Base-by-base conservation (phyloP, 2,888 invertebrate genomes). In the Horisme vitalbata region DNA sequence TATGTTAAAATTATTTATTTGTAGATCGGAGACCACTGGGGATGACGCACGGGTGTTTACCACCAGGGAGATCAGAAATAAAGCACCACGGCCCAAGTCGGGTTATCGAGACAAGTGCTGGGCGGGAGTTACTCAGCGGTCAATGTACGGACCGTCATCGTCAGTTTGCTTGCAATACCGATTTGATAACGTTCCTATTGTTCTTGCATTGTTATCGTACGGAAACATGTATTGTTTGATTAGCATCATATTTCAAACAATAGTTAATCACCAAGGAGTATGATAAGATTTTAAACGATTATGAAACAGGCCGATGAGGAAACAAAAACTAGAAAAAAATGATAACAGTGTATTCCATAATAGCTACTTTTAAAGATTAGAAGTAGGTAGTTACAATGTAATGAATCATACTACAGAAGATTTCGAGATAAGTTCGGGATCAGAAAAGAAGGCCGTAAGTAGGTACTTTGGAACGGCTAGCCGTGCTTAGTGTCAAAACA, bases 11-110 rank as follows among this genome's bases (percentile, higher is more conserved):
- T 63, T 73, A 73, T 74, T 76, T 85, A 85, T 86, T 85, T 85
- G 79, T 83, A 75, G 79, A 78, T 62, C 63, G 51, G 67, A 77
- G 73, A 77, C 75, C 75, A 73, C 75, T 75, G 73, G 71, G 65
- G 76, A 78, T 85, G 85, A 84, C 84, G 82, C 82, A 84, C 82
- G 74, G 72, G 69, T 82, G 84, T 83, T 79, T 83, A 77, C 87
- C 86, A 79, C 79, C 83, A 75, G 74, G 62, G 81, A 78, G 86
- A 71, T 71, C 79, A 76, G 69, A 85, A 86, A 87, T 86, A 88
- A 82, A 84, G 71, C 71, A 74, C 52, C 49, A 57, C 67, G 57
- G 68, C 71, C 75, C 68, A 69, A 69, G 76, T 67, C 59, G 74
- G 78, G 81, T 82, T 82, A 83, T 85, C 83, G 73, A 63, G 56